Percentiles rank a stretch among this genome's conserved stretches.
phyloP scores from a whole-genome alignment of 2,888 invertebrate species.

The Ernsta delagoae region DNA sequence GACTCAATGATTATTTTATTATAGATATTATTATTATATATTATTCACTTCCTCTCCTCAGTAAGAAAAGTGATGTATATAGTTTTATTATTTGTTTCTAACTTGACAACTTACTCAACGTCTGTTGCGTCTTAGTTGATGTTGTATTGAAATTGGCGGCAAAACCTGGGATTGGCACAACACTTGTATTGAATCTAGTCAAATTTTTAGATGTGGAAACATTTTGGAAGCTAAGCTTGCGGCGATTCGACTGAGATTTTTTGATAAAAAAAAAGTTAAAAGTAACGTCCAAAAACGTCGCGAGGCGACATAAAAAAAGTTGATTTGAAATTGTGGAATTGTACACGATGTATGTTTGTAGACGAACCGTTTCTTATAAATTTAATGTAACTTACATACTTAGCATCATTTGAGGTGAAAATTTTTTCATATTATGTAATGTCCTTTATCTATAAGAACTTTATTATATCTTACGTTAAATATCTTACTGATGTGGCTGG shows the following conservation, averaged over 20 bases:
- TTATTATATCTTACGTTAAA: slow-evolving; percentile 82
- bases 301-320: slow-evolving; percentile 73
- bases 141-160: slow-evolving; percentile 56
- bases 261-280: slow-evolving; percentile 57
- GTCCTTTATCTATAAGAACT: slow-evolving; percentile 79
- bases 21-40: slow-evolving; percentile 63
- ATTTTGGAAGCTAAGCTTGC: slow-evolving; percentile 66
- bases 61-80: slow-evolving; percentile 69
- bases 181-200: slow-evolving; percentile 80
- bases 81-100: slow-evolving; percentile 52
- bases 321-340: slow-evolving; percentile 82
- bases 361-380: slow-evolving; percentile 59
- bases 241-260: slow-evolving; percentile 78
- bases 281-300: slow-evolving; percentile 78
- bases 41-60: slow-evolving; percentile 77
- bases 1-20: slow-evolving; percentile 66
- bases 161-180: slow-evolving; percentile 68
- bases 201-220: slow-evolving; percentile 72
- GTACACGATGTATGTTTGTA: slow-evolving; percentile 61
- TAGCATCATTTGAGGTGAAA: slow-evolving; percentile 68
- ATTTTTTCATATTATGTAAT: slow-evolving; percentile 77
- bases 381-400: slow-evolving; percentile 63
- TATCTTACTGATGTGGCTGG: slow-evolving; percentile 77
- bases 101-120: slow-evolving; percentile 25
- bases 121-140: slow-evolving; percentile 50